phyloP scores from a whole-genome alignment of 2,888 invertebrate species.

The Agrilus mali region DNA sequence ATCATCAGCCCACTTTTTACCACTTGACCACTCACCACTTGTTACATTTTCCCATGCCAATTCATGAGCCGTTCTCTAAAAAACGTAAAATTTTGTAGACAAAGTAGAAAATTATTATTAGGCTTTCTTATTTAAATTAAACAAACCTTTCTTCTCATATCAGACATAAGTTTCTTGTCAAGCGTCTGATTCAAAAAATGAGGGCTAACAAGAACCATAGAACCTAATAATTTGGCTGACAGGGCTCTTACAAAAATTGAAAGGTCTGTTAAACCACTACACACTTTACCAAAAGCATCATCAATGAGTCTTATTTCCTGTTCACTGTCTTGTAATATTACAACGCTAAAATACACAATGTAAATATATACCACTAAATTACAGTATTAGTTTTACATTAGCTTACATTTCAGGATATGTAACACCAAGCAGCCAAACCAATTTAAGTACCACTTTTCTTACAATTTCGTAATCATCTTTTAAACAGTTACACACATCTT shows the following conservation, averaged over 20 bases:
- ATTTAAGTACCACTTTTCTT: conserved; percentile 68
- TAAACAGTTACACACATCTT: conserved; percentile 60
- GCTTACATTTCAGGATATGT: conserved; percentile 75
- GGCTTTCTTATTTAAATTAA: background rate
- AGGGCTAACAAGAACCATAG: conserved; percentile 75
- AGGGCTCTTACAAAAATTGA: conserved; percentile 77
- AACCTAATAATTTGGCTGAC: conserved; percentile 75
- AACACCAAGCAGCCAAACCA: conserved; percentile 77
- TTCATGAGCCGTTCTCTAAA: conserved; percentile 74
- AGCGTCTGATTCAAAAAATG: conserved; percentile 89
- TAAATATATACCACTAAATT: conserved; percentile 1
- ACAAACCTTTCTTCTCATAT: conserved; percentile 61
- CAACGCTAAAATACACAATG: conserved; percentile 39
- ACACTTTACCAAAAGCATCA: conserved; percentile 92
- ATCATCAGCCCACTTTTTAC: conserved; percentile 81
- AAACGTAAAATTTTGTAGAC: conserved; percentile 8
- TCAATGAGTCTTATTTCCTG: conserved; percentile 84
- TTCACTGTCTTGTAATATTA: conserved; percentile 57
- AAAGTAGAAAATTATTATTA: conserved; percentile 1
- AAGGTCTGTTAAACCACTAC: conserved; percentile 84
- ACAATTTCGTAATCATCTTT: conserved; percentile 92
- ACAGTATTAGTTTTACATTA: background rate
- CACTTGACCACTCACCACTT: conserved; percentile 84
- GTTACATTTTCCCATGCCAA: conserved; percentile 70
- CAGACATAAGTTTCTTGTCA: conserved; percentile 95